These are phyloP conservation scores for Vireo altiloquus DNA, from an alignment of 2,113 vertebrate species.

Conservation along the genomic window DNA sequence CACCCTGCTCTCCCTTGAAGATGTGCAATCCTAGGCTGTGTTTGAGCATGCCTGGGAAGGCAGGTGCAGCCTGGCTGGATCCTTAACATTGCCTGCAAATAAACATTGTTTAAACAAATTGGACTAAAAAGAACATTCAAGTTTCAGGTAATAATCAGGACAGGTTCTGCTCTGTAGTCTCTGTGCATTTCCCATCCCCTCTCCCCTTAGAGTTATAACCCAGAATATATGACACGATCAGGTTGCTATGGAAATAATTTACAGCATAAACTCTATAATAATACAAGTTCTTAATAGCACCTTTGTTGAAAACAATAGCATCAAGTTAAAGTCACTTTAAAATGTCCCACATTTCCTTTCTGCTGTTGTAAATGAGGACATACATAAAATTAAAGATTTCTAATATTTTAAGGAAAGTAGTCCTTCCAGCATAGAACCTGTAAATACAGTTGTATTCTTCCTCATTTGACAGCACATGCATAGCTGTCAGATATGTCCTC, in stretches of 20 bases:
- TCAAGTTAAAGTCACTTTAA: background rate
- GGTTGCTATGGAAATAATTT: background rate
- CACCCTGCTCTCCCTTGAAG: slow-evolving; percentile 42
- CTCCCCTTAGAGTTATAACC: background rate
- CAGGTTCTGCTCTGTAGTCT: background rate
- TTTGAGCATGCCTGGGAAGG: slow-evolving; percentile 40
- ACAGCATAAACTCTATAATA: background rate
- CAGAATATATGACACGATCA: background rate
- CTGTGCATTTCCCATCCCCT: background rate
- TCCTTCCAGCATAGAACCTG: background rate
- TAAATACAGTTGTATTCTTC: background rate
- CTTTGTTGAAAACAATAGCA: background rate
- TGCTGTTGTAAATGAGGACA: background rate
- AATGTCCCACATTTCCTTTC: background rate
- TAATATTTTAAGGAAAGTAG: background rate
- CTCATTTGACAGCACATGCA: background rate
- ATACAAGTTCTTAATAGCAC: background rate
- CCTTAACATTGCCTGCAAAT: slow-evolving; percentile 25
- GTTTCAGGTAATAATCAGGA: slow-evolving; percentile 1
- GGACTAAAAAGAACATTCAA: slow-evolving; percentile 7
- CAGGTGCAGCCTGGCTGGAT: slow-evolving; percentile 57
- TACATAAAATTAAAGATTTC: background rate
- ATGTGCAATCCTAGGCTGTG: slow-evolving; percentile 50
- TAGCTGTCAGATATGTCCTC: background rate
- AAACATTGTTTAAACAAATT: slow-evolving; percentile 47